phyloP scores from a whole-genome alignment of 2,888 invertebrate species.

The Harpagoxenus sublaevis region DNA sequence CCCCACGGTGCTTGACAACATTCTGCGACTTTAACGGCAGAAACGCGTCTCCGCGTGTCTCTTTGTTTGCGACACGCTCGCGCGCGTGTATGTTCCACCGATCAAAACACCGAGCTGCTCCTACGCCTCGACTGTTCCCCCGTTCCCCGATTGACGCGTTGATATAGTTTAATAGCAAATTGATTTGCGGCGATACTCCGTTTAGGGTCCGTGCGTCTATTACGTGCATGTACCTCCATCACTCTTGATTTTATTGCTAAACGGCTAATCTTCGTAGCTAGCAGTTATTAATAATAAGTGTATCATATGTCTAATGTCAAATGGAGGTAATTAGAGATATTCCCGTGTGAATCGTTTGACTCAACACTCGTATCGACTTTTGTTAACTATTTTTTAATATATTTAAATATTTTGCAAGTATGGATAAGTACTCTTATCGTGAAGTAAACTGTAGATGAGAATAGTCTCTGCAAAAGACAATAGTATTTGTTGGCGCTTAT shows the following conservation, averaged over 20 bases:
- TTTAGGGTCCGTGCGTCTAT: not conserved
- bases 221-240: not conserved
- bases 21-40: conserved; percentile 68
- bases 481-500: not conserved
- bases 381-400: not conserved
- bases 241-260: not conserved
- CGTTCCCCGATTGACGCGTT: conserved; percentile 3
- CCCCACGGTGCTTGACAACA: conserved; percentile 70
- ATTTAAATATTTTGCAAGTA: not conserved
- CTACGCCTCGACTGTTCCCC: not conserved
- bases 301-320: not conserved
- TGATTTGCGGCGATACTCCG: not conserved
- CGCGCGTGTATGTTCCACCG: not conserved
- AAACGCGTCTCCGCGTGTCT: conserved; percentile 45
- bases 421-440: too few species aligned
- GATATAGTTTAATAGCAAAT: conserved; percentile 17
- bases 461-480: not conserved
- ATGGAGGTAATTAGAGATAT: not conserved
- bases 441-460: not conserved
- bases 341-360: conserved; percentile 42
- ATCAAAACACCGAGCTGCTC: not conserved
- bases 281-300: conserved; percentile 25
- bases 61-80: not conserved
- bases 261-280: not conserved
- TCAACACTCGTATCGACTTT: conserved; percentile 4